These are phyloP conservation scores for Papilio protenor DNA, from an alignment of 2,888 invertebrate genomes.

Conservation along the genomic window DNA sequence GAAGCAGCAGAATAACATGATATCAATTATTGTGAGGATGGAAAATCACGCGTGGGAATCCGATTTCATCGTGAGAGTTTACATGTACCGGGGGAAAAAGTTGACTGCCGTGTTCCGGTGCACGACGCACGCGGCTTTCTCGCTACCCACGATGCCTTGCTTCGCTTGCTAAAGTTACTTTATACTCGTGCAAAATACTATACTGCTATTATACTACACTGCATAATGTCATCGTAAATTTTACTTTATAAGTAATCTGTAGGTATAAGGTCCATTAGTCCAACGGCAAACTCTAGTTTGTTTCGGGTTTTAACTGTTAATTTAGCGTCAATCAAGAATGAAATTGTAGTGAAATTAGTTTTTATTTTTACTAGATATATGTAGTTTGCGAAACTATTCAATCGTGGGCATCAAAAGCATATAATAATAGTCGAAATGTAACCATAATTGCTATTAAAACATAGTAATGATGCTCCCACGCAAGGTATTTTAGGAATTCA, in stretches of 20 bases:
- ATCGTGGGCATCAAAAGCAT: not conserved
- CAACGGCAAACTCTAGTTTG: not conserved
- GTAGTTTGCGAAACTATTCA: not conserved
- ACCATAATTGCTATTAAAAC: not conserved
- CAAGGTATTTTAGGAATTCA: constrained; percentile 18
- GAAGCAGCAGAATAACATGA: constrained; percentile 27
- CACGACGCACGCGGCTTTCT: constrained; percentile 60
- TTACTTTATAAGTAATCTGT: not conserved
- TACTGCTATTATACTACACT: not conserved
- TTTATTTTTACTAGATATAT: no score
- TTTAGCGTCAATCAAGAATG: not conserved
- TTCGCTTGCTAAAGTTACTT: constrained; percentile 46
- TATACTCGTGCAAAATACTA: no score
- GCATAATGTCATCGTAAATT: not conserved
- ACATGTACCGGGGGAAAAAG: constrained; percentile 67
- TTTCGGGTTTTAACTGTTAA: not conserved
- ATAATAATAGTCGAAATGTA: not conserved
- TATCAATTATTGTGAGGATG: constrained; percentile 66
- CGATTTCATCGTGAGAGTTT: constrained; percentile 74
- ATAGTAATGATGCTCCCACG: constrained; percentile 2
- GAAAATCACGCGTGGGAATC: constrained; percentile 77
- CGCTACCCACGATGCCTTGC: constrained; percentile 55
- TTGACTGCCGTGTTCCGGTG: constrained; percentile 59
- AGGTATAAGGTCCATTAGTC: not conserved
- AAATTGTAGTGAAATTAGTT: not conserved